These are phyloP conservation scores for Philaenus spumarius DNA, from an alignment of 1,140 invertebrate genomes.

Conservation along the genomic window DNA sequence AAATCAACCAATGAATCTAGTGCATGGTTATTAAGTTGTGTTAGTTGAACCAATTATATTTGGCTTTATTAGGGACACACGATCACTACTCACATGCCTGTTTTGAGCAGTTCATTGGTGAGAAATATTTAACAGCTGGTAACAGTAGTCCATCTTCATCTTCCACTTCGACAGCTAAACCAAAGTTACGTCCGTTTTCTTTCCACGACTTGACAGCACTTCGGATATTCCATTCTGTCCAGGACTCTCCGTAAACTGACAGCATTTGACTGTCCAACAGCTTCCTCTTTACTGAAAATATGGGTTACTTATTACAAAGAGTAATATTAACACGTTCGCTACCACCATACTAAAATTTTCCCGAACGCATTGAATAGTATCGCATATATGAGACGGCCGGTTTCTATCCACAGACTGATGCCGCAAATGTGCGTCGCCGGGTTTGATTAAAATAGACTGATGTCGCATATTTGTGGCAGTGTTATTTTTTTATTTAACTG, in stretches of 20 bases:
- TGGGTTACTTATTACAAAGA: too few species aligned
- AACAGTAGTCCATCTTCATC: slow-evolving; percentile 51
- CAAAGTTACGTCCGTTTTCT: slow-evolving; percentile 44
- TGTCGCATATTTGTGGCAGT: too few species aligned
- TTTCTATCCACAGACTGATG: too few species aligned
- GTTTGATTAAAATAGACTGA: too few species aligned
- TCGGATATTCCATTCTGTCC: slow-evolving; percentile 39
- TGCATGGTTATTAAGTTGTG: neutral
- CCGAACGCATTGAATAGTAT: too few species aligned
- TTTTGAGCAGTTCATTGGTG: slow-evolving; percentile 36
- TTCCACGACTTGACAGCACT: slow-evolving; percentile 36
- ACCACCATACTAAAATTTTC: too few species aligned
- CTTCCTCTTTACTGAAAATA: slow-evolving; percentile 44
- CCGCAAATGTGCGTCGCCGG: too few species aligned
- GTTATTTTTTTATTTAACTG: too few species aligned
- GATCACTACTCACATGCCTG: slow-evolving; percentile 29
- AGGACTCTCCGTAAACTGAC: slow-evolving; percentile 36
- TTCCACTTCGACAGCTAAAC: slow-evolving; percentile 52
- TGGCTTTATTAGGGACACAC: neutral
- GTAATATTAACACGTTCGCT: too few species aligned
- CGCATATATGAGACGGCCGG: too few species aligned
- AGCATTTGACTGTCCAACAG: slow-evolving; percentile 49
- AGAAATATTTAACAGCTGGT: slow-evolving; percentile 46
- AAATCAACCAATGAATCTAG: too few species aligned
- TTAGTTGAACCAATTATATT: neutral